Percentiles rank a stretch among this genome's conserved stretches.
These are phyloP conservation scores for Leptinotarsa texana DNA, from an alignment of 1,140 invertebrate species.

Conservation along the genomic window DNA sequence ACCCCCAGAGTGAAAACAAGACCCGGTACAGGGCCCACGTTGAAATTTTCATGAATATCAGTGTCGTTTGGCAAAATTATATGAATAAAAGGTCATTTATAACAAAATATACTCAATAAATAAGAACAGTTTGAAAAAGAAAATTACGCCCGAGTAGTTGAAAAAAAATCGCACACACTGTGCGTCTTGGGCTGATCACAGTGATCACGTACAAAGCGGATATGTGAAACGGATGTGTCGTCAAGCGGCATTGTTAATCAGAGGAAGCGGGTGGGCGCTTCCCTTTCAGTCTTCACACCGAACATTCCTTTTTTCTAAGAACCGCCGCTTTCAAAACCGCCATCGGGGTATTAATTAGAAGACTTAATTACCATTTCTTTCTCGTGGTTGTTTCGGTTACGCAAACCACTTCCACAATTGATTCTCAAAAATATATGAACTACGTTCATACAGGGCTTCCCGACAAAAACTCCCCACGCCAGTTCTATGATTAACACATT, in stretches of 20 bases:
- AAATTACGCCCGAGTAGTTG: background rate
- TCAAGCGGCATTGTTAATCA: background rate
- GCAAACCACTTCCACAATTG: too few species aligned
- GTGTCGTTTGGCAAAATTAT: too few species aligned
- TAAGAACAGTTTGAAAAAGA: background rate
- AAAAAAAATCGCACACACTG: background rate
- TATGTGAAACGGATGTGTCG: background rate
- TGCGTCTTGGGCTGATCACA: background rate
- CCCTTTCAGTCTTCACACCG: background rate
- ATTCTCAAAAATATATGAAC: too few species aligned
- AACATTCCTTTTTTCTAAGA: background rate
- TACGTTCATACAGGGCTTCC: too few species aligned
- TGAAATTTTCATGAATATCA: too few species aligned
- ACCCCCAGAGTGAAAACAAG: too few species aligned
- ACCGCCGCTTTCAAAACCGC: background rate
- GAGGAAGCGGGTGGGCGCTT: background rate
- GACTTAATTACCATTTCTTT: too few species aligned
- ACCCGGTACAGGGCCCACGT: too few species aligned
- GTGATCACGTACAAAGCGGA: background rate
- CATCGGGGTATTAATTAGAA: conserved; percentile 1
- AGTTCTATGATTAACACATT: too few species aligned
- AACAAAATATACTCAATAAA: background rate
- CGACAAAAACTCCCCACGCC: too few species aligned
- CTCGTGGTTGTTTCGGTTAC: too few species aligned
- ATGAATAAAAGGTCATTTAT: too few species aligned